Conservation (phyloP, 2,113 vertebrate genomes). For the Psittacula cyanocephala region DNA sequence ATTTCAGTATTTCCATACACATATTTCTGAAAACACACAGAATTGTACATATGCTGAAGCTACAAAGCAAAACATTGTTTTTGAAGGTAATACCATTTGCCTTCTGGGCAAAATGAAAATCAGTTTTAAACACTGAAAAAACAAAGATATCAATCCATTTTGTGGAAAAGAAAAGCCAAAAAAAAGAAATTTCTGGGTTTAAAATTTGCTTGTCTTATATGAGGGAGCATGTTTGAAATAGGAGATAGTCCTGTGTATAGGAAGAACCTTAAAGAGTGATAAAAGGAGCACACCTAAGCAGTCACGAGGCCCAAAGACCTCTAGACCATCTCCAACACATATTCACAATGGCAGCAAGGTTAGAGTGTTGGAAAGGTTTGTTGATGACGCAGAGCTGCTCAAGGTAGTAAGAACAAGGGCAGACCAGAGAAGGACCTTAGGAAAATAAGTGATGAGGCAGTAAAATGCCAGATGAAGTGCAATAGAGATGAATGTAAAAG, state of each 20-base stretch:
- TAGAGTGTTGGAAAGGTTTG: neutral
- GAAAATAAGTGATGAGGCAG: neutral
- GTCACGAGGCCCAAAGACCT: neutral
- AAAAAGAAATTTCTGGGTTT: neutral
- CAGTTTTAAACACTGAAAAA: neutral
- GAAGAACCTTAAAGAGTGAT: neutral
- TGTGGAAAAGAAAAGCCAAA: neutral
- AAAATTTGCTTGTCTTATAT: neutral
- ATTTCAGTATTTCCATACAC: neutral
- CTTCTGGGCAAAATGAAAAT: neutral
- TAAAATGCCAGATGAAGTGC: neutral
- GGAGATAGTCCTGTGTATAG: neutral
- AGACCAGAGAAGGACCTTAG: neutral
- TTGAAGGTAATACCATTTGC: neutral
- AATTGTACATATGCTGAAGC: neutral
- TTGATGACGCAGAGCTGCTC: neutral
- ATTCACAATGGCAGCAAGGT: neutral
- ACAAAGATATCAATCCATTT: neutral
- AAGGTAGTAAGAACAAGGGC: neutral
- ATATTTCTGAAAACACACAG: neutral
- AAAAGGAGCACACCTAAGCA: neutral
- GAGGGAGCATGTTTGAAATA: neutral
- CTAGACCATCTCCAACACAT: neutral
- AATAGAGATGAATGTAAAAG: neutral
- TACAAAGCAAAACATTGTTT: neutral